A percentile compares a stretch with the other conserved stretches of the same genome.
These are phyloP conservation scores for Amiota mariae DNA, from an alignment of 2,888 invertebrate genomes.

Conservation along the genomic window DNA sequence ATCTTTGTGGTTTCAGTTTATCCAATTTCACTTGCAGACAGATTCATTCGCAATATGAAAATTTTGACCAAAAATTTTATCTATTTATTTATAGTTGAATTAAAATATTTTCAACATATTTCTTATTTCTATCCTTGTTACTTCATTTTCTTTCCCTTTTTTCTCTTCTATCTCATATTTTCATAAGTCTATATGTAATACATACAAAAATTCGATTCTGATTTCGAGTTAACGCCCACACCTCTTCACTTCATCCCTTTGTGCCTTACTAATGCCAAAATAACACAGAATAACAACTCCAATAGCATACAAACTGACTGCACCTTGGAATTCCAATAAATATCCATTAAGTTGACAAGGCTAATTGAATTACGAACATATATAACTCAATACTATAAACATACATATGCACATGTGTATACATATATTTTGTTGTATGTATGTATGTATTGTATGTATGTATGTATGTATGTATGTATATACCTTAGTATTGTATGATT, in stretches of 20 bases:
- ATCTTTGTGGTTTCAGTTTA: too few species aligned
- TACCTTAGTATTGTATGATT: neutral
- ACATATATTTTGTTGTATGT: neutral
- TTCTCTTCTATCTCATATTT: too few species aligned
- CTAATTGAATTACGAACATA: constrained; percentile 29
- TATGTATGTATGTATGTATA: constrained; percentile 27
- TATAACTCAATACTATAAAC: constrained; percentile 36
- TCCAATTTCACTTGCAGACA: too few species aligned
- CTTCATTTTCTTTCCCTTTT: too few species aligned
- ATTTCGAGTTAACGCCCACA: neutral
- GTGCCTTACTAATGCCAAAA: neutral
- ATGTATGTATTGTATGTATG: constrained; percentile 30
- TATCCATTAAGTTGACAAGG: constrained; percentile 31
- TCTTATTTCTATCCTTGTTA: too few species aligned
- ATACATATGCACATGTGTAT: constrained; percentile 23
- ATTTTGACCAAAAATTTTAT: too few species aligned
- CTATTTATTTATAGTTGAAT: too few species aligned
- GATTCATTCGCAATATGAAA: too few species aligned
- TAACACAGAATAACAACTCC: neutral
- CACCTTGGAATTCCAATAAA: constrained; percentile 20
- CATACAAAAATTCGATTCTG: neutral
- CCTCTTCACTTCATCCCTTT: neutral
- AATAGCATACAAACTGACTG: neutral
- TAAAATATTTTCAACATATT: too few species aligned
- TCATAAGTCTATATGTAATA: too few species aligned